These are phyloP conservation scores for Zaprionus gabonicus DNA, from an alignment of 1,140 invertebrate genomes.

Conservation along the genomic window DNA sequence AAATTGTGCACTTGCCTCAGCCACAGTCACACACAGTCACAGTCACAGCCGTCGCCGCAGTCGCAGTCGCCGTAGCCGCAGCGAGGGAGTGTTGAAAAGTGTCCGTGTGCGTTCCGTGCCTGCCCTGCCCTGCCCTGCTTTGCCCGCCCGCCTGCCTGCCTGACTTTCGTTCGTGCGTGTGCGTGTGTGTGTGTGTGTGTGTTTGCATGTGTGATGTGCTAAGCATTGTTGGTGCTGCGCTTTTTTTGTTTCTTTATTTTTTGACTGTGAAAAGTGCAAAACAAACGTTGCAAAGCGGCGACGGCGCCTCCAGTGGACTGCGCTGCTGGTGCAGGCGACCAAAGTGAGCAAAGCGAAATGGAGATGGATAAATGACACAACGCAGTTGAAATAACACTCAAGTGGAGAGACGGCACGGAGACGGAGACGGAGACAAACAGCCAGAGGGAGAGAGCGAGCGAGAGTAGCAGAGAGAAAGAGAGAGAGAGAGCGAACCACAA, in stretches of 20 bases:
- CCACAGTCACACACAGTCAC: not conserved
- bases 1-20: slow-evolving; percentile 38
- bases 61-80: not conserved
- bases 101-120: slow-evolving; percentile 7
- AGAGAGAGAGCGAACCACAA: not conserved
- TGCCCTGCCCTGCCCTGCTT: not conserved
- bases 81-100: slow-evolving; percentile 30
- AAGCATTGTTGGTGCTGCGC: slow-evolving; percentile 31
- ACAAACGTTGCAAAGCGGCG: slow-evolving; percentile 8
- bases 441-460: not conserved
- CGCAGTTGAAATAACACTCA: slow-evolving; percentile 32
- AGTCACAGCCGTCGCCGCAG: not conserved
- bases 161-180: slow-evolving; percentile 3
- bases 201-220: slow-evolving; percentile 13
- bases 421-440: slow-evolving; percentile 5
- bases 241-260: slow-evolving; percentile 29
- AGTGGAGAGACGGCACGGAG: slow-evolving; percentile 4
- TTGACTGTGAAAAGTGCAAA: slow-evolving; percentile 36
- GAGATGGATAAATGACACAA: slow-evolving; percentile 39
- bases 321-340: slow-evolving; percentile 14
- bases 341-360: slow-evolving; percentile 34
- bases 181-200: slow-evolving; percentile 1
- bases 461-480: not conserved
- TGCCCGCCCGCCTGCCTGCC: not conserved
- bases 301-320: not conserved